Percentiles rank a stretch among this genome's conserved stretches.
Evolutionary conservation across 2,113 vertebrate species (phyloP).

Genomic region (Python bivittatus): DNA sequence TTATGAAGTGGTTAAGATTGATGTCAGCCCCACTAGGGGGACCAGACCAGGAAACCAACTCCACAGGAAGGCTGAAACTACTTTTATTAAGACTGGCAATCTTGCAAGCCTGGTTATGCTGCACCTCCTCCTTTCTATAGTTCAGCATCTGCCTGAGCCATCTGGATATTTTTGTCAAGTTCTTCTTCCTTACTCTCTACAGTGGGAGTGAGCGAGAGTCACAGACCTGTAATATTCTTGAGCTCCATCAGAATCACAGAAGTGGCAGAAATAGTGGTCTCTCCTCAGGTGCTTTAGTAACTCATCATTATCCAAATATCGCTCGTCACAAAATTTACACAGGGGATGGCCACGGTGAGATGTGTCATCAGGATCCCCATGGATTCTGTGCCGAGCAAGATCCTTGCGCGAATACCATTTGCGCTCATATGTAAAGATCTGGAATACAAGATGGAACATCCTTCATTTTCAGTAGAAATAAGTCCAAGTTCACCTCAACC

Average conservation of each 20-base stretch:
- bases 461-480: background rate
- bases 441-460: background rate
- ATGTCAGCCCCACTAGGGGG: background rate
- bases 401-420: slow-evolving; percentile 98
- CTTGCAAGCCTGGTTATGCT: background rate
- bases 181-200: background rate
- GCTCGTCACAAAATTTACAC: slow-evolving; percentile 96
- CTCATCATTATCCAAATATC: slow-evolving; percentile 96
- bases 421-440: slow-evolving; percentile 93
- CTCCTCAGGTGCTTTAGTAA: slow-evolving; percentile 91
- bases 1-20: too few species aligned
- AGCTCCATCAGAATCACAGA: slow-evolving; percentile 94
- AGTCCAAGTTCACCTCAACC: too few species aligned
- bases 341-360: slow-evolving; percentile 95
- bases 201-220: background rate
- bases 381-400: slow-evolving; percentile 89
- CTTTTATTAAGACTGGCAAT: background rate
- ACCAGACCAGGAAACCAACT: background rate
- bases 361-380: slow-evolving; percentile 94
- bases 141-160: background rate
- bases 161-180: background rate
- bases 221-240: slow-evolving; percentile 95
- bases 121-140: background rate
- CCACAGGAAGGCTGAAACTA: background rate
- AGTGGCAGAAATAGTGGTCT: slow-evolving; percentile 98